Conservation (phyloP, 2,113 vertebrate genomes). For the Microtus montanus region DNA sequence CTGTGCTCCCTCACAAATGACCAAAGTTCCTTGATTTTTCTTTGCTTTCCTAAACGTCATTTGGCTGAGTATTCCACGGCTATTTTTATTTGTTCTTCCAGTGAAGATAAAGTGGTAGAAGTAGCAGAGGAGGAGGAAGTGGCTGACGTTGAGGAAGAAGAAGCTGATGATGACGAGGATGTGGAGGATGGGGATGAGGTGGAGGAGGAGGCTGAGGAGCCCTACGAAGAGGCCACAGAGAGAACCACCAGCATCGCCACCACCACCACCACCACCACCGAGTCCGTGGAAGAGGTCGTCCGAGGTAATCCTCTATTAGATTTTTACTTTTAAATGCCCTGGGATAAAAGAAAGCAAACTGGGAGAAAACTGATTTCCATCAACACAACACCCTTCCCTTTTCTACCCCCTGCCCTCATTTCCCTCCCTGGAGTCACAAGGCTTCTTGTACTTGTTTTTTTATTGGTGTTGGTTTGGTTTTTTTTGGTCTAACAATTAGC, state of each 20-base stretch:
- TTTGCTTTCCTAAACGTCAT: not conserved
- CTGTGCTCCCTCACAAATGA: not conserved
- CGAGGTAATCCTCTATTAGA: conserved; percentile 88
- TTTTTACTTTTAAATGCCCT: not conserved
- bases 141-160: conserved; percentile 87
- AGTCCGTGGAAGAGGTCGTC: conserved; percentile 98
- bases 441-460: not conserved
- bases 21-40: too few species aligned
- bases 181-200: conserved; percentile 88
- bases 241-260: conserved; percentile 95
- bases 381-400: not conserved
- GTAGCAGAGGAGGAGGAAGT: conserved; percentile 87
- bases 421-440: too few species aligned
- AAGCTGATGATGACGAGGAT: conserved; percentile 83
- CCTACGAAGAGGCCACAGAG: conserved; percentile 91
- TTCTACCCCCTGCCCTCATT: not conserved
- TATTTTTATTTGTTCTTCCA: conserved; percentile 74
- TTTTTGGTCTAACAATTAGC: not conserved
- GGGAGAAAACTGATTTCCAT: not conserved
- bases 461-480: not conserved
- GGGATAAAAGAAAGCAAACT: not conserved
- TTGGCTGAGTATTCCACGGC: not conserved
- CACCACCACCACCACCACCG: conserved; percentile 97
- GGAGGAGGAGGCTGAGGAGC: conserved; percentile 87
- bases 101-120: conserved; percentile 91